These are phyloP conservation scores for Gouania willdenowi DNA, from an alignment of 2,797 vertebrate genomes.

Conservation along the genomic window DNA sequence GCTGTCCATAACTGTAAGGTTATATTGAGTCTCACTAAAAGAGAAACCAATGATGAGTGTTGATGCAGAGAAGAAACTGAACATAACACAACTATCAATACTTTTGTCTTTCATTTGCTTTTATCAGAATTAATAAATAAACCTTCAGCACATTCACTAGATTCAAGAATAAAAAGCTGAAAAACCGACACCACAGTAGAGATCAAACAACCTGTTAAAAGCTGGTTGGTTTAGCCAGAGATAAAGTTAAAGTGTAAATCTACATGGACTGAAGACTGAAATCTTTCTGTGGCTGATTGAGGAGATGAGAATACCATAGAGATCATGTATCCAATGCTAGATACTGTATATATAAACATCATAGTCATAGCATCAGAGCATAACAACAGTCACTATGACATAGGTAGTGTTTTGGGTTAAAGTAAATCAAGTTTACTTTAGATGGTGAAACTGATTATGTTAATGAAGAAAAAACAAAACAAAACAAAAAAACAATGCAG, in stretches of 20 bases:
- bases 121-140: too few relatives aligned
- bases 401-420: too few relatives aligned
- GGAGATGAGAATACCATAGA: constrained; percentile 25
- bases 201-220: not conserved
- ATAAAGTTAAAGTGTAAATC: constrained; percentile 1
- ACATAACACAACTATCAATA: too few relatives aligned
- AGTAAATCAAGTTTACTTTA: too few relatives aligned
- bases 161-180: not conserved
- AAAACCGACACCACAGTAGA: not conserved
- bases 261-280: constrained; percentile 10
- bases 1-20: constrained; percentile 19
- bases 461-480: too few relatives aligned
- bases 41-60: constrained; percentile 1
- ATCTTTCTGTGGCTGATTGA: constrained; percentile 10
- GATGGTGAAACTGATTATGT: too few relatives aligned
- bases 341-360: constrained; percentile 49
- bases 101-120: too few relatives aligned
- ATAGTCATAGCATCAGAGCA: constrained; percentile 17
- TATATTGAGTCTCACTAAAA: constrained; percentile 23
- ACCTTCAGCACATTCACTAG: not conserved
- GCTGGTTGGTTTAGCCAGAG: not conserved
- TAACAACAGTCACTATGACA: constrained; percentile 28
- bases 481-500: too few relatives aligned
- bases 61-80: too few relatives aligned
- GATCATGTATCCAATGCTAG: constrained; percentile 27